A percentile compares a stretch with the other conserved stretches of the same genome.
These are phyloP conservation scores for Casuarius casuarius DNA, from an alignment of 2,113 vertebrate genomes.

Conservation along the genomic window DNA sequence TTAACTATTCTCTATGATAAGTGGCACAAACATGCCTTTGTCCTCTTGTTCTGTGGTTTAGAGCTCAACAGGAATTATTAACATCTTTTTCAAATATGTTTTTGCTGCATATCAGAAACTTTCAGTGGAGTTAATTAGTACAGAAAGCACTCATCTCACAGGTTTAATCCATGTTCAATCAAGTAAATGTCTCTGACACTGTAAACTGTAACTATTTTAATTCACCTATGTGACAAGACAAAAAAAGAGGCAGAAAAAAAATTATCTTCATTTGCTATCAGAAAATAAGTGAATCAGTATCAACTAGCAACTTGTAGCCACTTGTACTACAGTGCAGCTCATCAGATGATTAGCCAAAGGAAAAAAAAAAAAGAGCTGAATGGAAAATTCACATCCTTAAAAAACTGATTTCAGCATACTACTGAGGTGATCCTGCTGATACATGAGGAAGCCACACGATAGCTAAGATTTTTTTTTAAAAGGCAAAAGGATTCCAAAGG, in stretches of 20 bases:
- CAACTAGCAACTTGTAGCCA: conserved; percentile 34
- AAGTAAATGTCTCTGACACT: not conserved
- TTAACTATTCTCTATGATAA: not conserved
- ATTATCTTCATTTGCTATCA: not conserved
- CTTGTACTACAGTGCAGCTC: not conserved
- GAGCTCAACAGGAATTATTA: not conserved
- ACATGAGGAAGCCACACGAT: not conserved
- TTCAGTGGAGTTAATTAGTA: not conserved
- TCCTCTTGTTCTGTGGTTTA: not conserved
- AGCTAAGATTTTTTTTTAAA: conserved; percentile 1
- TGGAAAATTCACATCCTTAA: not conserved
- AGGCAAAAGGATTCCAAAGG: conserved; percentile 28
- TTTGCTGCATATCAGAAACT: not conserved
- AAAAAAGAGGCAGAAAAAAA: conserved; percentile 3
- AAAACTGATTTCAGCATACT: not conserved
- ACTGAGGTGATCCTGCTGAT: not conserved
- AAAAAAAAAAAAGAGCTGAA: not conserved
- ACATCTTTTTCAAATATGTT: not conserved
- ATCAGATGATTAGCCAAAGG: not conserved
- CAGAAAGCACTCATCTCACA: conserved; percentile 48
- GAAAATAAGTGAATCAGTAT: conserved; percentile 10
- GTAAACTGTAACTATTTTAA: conserved; percentile 9
- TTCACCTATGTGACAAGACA: not conserved
- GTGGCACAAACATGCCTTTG: not conserved
- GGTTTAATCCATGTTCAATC: conserved; percentile 34